Percentiles rank a stretch among this genome's conserved stretches.
These are phyloP conservation scores for Pelodiscus sinensis DNA, from an alignment of 2,113 vertebrate genomes.

Conservation along the genomic window DNA sequence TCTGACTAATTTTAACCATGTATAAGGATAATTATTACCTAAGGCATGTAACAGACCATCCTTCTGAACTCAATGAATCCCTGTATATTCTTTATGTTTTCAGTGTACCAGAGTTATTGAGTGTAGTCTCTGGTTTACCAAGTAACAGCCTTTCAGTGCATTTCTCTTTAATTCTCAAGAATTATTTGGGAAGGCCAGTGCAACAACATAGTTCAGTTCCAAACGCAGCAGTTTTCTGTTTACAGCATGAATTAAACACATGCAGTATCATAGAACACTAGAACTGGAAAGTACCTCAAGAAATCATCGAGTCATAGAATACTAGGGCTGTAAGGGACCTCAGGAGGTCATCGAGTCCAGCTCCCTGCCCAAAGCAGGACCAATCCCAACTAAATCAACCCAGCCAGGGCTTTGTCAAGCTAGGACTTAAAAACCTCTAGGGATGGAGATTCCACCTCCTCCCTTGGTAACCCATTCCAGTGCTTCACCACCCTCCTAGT, in stretches of 20 bases:
- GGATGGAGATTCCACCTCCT: too few species aligned
- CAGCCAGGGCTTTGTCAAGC: too few species aligned
- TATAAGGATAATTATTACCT: slow-evolving; percentile 63
- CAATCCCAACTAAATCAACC: too few species aligned
- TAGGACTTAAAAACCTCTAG: too few species aligned
- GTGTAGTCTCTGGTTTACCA: not conserved
- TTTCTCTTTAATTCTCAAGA: slow-evolving; percentile 9
- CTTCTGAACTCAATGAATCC: slow-evolving; percentile 34
- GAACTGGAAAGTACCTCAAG: too few species aligned
- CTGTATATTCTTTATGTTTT: slow-evolving; percentile 56
- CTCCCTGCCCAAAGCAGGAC: too few species aligned
- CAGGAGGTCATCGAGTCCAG: too few species aligned
- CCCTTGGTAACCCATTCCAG: too few species aligned
- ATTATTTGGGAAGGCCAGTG: not conserved
- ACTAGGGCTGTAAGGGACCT: too few species aligned
- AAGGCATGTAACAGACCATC: slow-evolving; percentile 37
- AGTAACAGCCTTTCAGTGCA: slow-evolving; percentile 27
- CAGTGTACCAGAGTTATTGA: not conserved
- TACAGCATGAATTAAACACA: not conserved
- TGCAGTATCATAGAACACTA: not conserved
- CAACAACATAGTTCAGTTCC: not conserved
- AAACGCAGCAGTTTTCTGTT: not conserved
- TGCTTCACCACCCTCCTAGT: too few species aligned
- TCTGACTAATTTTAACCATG: slow-evolving; percentile 65
- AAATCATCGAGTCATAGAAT: too few species aligned